These are phyloP conservation scores for Rattus rattus DNA, from an alignment of 2,113 vertebrate genomes.

Conservation along the genomic window DNA sequence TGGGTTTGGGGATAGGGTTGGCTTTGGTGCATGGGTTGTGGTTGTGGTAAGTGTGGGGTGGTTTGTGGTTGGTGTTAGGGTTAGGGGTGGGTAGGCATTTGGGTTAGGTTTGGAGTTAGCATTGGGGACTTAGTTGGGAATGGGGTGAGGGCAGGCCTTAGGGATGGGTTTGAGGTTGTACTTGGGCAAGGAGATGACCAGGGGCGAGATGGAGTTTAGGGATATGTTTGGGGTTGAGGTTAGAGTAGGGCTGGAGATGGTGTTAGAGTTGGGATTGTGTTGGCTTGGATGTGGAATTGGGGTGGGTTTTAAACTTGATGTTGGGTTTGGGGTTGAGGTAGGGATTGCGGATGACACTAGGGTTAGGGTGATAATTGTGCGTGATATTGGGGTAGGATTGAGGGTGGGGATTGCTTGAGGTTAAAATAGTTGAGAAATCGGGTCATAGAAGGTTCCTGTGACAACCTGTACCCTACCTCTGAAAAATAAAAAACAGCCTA, in stretches of 20 bases:
- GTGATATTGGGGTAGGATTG: not conserved
- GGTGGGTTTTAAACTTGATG: not conserved
- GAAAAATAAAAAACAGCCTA: not conserved
- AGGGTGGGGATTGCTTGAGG: not conserved
- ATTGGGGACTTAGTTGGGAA: not conserved
- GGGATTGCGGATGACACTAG: not conserved
- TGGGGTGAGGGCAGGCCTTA: not conserved
- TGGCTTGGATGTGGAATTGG: not conserved
- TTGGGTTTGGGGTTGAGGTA: not conserved
- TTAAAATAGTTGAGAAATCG: not conserved
- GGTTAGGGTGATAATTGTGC: not conserved
- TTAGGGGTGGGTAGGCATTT: not conserved
- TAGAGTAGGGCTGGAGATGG: not conserved
- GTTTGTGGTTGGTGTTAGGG: not conserved
- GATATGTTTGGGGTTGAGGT: not conserved
- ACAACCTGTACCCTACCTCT: no score
- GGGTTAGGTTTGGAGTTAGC: not conserved
- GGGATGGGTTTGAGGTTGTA: not conserved
- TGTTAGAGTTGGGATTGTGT: not conserved
- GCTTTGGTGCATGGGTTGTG: not conserved
- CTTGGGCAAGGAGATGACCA: not conserved
- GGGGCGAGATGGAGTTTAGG: not conserved
- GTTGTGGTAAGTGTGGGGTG: not conserved
- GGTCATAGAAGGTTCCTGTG: no score
- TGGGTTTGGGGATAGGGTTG: no score